phyloP scores from a whole-genome alignment of 35 echinoderm and acorn worm genomes.

The Lytechinus pictus region DNA sequence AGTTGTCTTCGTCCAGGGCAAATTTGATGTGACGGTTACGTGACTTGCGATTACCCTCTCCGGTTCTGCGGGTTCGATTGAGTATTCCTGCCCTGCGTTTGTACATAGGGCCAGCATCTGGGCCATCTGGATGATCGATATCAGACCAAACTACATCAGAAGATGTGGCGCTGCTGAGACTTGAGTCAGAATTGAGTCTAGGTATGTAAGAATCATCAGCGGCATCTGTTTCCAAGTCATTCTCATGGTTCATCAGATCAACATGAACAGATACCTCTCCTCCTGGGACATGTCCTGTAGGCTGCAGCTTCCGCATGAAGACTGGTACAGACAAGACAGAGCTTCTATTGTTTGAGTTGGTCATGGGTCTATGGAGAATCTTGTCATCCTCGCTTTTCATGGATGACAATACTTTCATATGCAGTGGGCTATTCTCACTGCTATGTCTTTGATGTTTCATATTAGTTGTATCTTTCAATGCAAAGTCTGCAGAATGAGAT shows the following conservation, averaged over 20 bases:
- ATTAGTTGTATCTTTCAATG: neutral
- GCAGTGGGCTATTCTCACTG: constrained; percentile 15
- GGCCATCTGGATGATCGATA: constrained; percentile 47
- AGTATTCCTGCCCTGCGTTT: constrained; percentile 56
- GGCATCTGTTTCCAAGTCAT: neutral
- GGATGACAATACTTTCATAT: constrained; percentile 17
- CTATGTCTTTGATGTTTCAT: constrained; percentile 23
- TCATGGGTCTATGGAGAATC: constrained; percentile 23
- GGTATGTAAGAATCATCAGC: neutral
- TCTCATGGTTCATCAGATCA: neutral
- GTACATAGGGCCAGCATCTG: constrained; percentile 17
- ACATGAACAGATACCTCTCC: neutral
- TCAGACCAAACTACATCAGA: constrained; percentile 60
- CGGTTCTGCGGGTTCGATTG: constrained; percentile 46
- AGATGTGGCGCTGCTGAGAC: constrained; percentile 56
- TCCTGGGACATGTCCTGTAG: constrained; percentile 1
- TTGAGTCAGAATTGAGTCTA: constrained; percentile 62
- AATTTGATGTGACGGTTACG: constrained; percentile 68
- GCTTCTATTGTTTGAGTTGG: neutral
- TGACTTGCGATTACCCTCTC: constrained; percentile 41
- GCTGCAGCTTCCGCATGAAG: constrained; percentile 58
- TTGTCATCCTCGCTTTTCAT: neutral
- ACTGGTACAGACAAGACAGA: constrained; percentile 21
- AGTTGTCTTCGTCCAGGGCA: constrained; percentile 57
- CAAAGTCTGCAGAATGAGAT: neutral